Conservation (phyloP, 2,797 vertebrate species). For the Bradypodion ventrale region DNA sequence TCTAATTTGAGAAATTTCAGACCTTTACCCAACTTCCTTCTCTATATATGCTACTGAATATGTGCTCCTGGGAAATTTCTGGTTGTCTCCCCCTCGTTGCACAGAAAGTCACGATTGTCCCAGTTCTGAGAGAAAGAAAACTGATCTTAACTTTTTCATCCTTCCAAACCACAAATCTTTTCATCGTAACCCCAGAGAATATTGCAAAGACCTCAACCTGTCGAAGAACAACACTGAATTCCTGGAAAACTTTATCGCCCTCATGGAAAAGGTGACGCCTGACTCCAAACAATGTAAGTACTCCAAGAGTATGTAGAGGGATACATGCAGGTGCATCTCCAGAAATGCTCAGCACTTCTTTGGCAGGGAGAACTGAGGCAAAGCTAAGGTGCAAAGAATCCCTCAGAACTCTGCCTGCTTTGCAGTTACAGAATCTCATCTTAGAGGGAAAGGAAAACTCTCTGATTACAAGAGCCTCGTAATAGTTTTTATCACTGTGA, state of each 20-base stretch:
- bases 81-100: constrained; percentile 11
- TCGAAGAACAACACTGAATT: constrained; percentile 99
- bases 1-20: background rate
- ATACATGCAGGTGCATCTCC: background rate
- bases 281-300: constrained; percentile 98
- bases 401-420: too few species aligned
- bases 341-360: background rate
- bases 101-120: constrained; percentile 22
- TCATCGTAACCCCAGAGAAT: constrained; percentile 87
- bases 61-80: background rate
- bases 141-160: constrained; percentile 70
- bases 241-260: constrained; percentile 96
- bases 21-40: background rate
- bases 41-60: background rate
- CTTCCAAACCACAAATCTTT: constrained; percentile 60
- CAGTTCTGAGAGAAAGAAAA: constrained; percentile 47
- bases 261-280: constrained; percentile 99
- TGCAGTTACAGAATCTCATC: too few species aligned
- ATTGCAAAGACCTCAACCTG: constrained; percentile 97
- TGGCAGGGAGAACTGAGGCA: background rate
- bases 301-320: background rate
- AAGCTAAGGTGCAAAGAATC: background rate
- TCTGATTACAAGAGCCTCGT: too few species aligned
- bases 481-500: too few species aligned
- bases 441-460: too few species aligned